phyloP scores from a whole-genome alignment of 1,140 invertebrate genomes.

The Leptinotarsa lineolata region DNA sequence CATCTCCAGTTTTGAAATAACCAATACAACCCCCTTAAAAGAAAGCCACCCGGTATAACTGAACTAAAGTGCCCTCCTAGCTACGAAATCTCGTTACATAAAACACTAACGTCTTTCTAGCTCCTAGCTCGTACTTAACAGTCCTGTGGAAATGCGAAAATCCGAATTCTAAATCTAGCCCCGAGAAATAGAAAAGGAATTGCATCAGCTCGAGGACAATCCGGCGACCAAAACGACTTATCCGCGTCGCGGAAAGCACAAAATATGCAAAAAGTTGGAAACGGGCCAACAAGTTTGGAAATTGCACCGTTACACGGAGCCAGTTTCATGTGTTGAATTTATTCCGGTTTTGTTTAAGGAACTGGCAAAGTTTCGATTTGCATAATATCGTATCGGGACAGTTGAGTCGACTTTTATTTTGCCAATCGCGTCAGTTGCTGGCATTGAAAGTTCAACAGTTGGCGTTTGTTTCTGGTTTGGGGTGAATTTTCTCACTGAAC shows the following conservation, averaged over 20 bases:
- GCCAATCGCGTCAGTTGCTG: not conserved
- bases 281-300: slow-evolving; percentile 2
- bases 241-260: not conserved
- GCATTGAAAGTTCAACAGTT: not conserved
- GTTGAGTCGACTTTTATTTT: not conserved
- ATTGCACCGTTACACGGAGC: not conserved
- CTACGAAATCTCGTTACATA: not conserved
- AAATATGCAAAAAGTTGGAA: slow-evolving; percentile 6
- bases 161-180: not conserved
- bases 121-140: not conserved
- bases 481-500: not conserved
- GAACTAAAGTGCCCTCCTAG: too few species aligned
- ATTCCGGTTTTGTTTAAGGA: slow-evolving; percentile 8
- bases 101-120: not conserved
- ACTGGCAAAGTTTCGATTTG: slow-evolving; percentile 5
- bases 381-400: not conserved
- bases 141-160: not conserved
- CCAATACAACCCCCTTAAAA: too few species aligned
- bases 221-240: not conserved
- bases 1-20: too few species aligned
- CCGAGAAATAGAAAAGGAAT: not conserved
- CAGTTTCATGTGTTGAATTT: not conserved
- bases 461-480: not conserved
- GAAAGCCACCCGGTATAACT: too few species aligned
- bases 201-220: not conserved